phyloP scores from a whole-genome alignment of 1,140 invertebrate genomes.

The Brachionus koreanus region DNA sequence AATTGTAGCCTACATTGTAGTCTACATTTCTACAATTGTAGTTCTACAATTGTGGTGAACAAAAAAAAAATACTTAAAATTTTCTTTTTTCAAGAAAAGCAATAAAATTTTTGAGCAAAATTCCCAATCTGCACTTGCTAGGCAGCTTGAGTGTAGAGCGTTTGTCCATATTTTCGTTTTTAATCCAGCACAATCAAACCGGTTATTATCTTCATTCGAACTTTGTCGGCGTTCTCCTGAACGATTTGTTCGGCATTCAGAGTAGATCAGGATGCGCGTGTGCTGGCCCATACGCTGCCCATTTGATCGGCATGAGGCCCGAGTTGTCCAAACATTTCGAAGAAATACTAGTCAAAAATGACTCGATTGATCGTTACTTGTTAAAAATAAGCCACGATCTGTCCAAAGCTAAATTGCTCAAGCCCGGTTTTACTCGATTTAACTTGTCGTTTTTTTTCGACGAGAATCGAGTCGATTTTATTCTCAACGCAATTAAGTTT shows the following conservation, averaged over 20 bases:
- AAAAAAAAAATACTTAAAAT: background rate
- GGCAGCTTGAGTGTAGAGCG: constrained; percentile 68
- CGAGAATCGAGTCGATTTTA: constrained; percentile 71
- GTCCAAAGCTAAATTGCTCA: constrained; percentile 43
- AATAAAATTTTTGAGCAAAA: constrained; percentile 15
- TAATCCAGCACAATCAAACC: constrained; percentile 69
- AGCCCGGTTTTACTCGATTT: constrained; percentile 78
- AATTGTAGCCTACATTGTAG: background rate
- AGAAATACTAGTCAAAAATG: constrained; percentile 34
- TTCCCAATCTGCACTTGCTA: constrained; percentile 59
- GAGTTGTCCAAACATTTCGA: constrained; percentile 14
- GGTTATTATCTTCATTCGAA: constrained; percentile 27
- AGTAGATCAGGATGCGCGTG: constrained; percentile 38
- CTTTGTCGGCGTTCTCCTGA: constrained; percentile 33
- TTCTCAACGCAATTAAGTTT: constrained; percentile 78
- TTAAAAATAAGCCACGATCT: constrained; percentile 3
- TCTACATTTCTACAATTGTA: background rate
- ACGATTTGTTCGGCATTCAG: constrained; percentile 44
- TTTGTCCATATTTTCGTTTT: constrained; percentile 78
- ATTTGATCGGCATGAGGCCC: background rate
- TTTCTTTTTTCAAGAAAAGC: constrained; percentile 14
- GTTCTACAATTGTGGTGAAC: background rate
- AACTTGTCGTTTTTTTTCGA: constrained; percentile 79
- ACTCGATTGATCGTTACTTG: background rate
- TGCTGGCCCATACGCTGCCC: constrained; percentile 1